Percentiles rank a stretch among this genome's conserved stretches.
Evolutionary conservation across 2,797 vertebrate genomes (phyloP).

Genomic region (Pseudochirops cupreus): DNA sequence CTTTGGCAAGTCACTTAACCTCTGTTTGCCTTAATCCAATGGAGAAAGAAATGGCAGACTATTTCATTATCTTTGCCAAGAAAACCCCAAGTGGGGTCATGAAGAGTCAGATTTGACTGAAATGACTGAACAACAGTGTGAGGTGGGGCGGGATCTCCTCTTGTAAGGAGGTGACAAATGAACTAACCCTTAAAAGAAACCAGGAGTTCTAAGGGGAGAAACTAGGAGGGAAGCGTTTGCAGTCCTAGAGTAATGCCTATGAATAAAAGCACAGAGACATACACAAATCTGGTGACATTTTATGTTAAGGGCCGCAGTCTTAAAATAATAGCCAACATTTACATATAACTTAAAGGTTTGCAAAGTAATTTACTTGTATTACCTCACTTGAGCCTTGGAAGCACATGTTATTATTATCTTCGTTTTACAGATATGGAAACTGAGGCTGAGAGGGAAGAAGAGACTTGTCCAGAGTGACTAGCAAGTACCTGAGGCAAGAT

Average conservation of each 20-base stretch:
- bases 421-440: not conserved
- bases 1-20: not conserved
- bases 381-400: not conserved
- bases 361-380: not conserved
- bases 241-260: not conserved
- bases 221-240: not conserved
- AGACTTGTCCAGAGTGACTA: not conserved
- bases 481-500: not conserved
- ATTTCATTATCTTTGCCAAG: not conserved
- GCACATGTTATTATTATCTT: not conserved
- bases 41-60: not conserved
- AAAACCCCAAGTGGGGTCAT: not conserved
- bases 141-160: not conserved
- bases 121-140: not conserved
- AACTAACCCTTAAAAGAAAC: not conserved
- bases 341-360: not conserved
- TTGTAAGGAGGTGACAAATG: not conserved
- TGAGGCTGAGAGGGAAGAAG: not conserved
- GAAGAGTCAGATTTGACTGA: not conserved
- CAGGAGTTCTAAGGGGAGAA: not conserved
- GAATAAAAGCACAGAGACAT: not conserved
- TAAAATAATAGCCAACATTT: not conserved
- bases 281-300: not conserved
- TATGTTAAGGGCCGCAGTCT: not conserved
- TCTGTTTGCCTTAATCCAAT: not conserved